These are phyloP conservation scores for Pasiphila rectangulata DNA, from an alignment of 2,888 invertebrate species.

Conservation along the genomic window DNA sequence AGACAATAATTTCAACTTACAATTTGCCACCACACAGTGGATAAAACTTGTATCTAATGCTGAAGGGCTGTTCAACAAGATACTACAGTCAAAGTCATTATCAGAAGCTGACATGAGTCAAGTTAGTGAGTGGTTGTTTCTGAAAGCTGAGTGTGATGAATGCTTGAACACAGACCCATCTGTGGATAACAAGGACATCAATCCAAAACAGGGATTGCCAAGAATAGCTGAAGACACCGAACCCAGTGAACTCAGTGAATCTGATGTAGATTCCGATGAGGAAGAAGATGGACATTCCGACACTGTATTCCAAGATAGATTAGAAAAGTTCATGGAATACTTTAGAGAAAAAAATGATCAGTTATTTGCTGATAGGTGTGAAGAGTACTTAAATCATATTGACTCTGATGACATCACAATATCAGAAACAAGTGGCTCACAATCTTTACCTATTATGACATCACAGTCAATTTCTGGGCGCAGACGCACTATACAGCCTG, in stretches of 20 bases:
- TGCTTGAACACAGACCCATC: constrained; percentile 83
- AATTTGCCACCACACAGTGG: constrained; percentile 91
- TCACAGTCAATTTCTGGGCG: constrained; percentile 73
- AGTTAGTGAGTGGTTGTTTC: constrained; percentile 88
- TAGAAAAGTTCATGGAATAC: constrained; percentile 86
- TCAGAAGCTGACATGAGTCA: constrained; percentile 87
- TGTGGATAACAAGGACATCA: constrained; percentile 67
- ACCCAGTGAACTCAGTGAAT: constrained; percentile 82
- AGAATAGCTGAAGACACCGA: constrained; percentile 79
- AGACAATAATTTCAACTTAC: constrained; percentile 84
- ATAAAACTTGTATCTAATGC: constrained; percentile 91
- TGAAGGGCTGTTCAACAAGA: constrained; percentile 89
- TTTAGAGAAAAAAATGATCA: constrained; percentile 86
- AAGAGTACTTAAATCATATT: constrained; percentile 79
- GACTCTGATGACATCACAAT: constrained; percentile 77
- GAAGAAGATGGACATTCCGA: constrained; percentile 81
- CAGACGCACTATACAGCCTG: constrained; percentile 82
- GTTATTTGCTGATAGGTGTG: constrained; percentile 81
- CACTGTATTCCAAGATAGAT: constrained; percentile 84
- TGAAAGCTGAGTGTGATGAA: constrained; percentile 93
- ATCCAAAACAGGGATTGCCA: constrained; percentile 68
- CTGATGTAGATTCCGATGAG: constrained; percentile 82
- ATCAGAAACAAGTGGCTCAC: constrained; percentile 75
- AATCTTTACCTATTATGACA: constrained; percentile 71
- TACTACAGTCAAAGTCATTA: constrained; percentile 85